These are phyloP conservation scores for Eupithecia inturbata DNA, from an alignment of 2,888 invertebrate species.

Conservation along the genomic window DNA sequence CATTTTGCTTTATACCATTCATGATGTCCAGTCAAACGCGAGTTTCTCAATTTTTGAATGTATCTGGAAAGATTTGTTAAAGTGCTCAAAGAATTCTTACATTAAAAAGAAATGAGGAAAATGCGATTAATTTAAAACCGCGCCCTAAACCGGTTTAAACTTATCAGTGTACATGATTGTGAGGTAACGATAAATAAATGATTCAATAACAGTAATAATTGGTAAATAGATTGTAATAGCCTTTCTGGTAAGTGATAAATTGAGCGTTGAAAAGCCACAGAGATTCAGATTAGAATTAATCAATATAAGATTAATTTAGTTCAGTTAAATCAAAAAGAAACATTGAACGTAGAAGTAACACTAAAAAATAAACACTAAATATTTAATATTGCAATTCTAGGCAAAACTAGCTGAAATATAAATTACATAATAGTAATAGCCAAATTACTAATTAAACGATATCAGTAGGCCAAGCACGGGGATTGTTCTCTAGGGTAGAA, in stretches of 20 bases:
- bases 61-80: neutral
- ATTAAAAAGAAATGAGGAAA: neutral
- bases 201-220: neutral
- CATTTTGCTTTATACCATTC: constrained; percentile 54
- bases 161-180: neutral
- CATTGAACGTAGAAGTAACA: neutral
- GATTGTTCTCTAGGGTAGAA: too few relatives aligned
- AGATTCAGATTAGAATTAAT: neutral
- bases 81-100: neutral
- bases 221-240: neutral
- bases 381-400: neutral
- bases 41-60: neutral
- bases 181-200: neutral
- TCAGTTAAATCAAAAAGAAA: neutral
- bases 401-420: neutral
- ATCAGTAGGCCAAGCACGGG: too few relatives aligned
- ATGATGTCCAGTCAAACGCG: neutral
- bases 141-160: neutral
- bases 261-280: neutral
- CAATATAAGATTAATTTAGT: neutral
- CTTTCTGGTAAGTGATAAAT: neutral
- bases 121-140: neutral
- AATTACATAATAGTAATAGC: constrained; percentile 46
- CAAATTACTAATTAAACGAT: constrained; percentile 64
- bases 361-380: neutral